phyloP scores from a whole-genome alignment of 2,797 vertebrate genomes.

The Pseudochirops corinnae region DNA sequence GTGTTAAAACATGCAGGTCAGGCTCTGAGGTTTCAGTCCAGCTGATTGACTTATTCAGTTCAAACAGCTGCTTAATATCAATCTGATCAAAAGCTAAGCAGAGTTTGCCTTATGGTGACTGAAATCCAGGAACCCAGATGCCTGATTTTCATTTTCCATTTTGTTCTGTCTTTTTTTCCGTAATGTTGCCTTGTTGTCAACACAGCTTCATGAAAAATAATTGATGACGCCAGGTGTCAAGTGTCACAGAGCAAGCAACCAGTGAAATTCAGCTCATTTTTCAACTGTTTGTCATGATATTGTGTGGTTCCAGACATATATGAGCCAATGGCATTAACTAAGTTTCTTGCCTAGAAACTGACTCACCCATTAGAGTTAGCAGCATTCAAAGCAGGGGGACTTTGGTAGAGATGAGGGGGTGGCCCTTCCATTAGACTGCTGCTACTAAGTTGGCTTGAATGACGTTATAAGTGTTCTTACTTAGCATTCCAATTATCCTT shows the following conservation, averaged over 20 bases:
- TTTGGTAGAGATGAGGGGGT: constrained; percentile 3
- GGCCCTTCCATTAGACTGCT: constrained; percentile 17
- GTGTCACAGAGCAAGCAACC: not conserved
- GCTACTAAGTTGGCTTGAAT: constrained; percentile 40
- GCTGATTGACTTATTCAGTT: not conserved
- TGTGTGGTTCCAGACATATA: not conserved
- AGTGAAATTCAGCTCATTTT: constrained; percentile 26
- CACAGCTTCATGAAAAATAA: constrained; percentile 25
- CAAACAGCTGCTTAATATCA: not conserved
- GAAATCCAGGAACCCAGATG: constrained; percentile 35
- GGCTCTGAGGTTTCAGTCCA: not conserved
- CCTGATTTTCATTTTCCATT: constrained; percentile 20
- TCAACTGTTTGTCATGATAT: not conserved
- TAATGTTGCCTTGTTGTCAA: not conserved
- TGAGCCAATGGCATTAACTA: constrained; percentile 9
- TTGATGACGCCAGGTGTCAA: not conserved
- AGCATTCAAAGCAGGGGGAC: not conserved
- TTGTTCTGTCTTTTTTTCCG: constrained; percentile 23
- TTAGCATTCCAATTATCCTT: constrained; percentile 55
- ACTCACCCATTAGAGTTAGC: constrained; percentile 15
- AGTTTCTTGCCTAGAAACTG: constrained; percentile 26
- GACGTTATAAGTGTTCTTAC: constrained; percentile 41
- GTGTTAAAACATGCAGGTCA: not conserved
- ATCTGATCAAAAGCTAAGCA: not conserved
- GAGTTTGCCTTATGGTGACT: constrained; percentile 8